phyloP scores from a whole-genome alignment of 2,888 invertebrate species.

The Hyalella azteca region DNA sequence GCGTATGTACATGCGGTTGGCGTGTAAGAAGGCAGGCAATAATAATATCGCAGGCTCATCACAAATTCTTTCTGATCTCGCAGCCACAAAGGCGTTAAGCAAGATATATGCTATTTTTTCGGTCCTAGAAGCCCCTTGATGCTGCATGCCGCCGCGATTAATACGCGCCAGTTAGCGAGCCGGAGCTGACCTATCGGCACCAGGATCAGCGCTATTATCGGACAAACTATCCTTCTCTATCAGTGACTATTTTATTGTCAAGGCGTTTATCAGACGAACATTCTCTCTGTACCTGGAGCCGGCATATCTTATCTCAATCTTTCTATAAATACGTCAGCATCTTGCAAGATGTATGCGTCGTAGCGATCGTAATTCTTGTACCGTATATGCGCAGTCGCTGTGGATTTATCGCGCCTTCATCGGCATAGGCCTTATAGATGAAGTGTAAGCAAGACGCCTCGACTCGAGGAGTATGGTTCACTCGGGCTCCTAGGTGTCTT shows the following conservation, averaged over 20 bases:
- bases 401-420: background rate
- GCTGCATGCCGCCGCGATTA: constrained; percentile 10
- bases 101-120: background rate
- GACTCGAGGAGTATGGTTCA: too few species aligned
- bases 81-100: constrained; percentile 1
- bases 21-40: too few species aligned
- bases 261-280: constrained; percentile 26
- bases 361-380: background rate
- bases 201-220: constrained; percentile 18
- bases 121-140: background rate
- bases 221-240: constrained; percentile 27
- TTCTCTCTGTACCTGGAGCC: constrained; percentile 23
- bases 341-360: background rate
- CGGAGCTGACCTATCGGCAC: constrained; percentile 12
- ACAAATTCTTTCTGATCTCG: background rate
- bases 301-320: constrained; percentile 15
- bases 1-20: too few species aligned
- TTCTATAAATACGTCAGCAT: constrained; percentile 32
- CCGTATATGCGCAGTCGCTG: background rate
- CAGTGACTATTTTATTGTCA: constrained; percentile 33
- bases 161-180: background rate
- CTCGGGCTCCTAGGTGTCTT: constrained; percentile 2
- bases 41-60: too few species aligned
- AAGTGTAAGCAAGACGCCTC: too few species aligned
- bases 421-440: background rate